A percentile compares a stretch with the other conserved stretches of the same genome.
These are phyloP conservation scores for Ctenopoma multispine DNA, from an alignment of 2,797 vertebrate species.

Conservation along the genomic window DNA sequence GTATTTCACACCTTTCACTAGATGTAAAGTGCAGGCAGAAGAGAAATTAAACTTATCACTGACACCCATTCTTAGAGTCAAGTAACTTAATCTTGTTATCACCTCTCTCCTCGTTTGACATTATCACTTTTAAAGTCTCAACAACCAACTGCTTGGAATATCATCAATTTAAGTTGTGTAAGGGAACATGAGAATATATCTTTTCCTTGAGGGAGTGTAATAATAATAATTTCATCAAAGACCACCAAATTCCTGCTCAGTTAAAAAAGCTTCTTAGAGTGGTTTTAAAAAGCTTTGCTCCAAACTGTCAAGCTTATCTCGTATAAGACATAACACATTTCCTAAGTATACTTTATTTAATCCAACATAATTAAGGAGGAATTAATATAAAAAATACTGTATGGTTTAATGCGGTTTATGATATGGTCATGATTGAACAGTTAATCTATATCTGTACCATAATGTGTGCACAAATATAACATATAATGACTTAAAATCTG, in stretches of 20 bases:
- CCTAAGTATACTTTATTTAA: not conserved
- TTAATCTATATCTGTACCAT: too few relatives aligned
- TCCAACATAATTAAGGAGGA: too few relatives aligned
- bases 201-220: not conserved
- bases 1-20: not conserved
- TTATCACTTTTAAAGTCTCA: conserved; percentile 2
- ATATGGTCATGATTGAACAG: too few relatives aligned
- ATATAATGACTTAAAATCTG: too few relatives aligned
- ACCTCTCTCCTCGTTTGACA: not conserved
- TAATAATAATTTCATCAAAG: conserved; percentile 20
- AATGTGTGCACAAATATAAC: too few relatives aligned
- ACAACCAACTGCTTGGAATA: not conserved
- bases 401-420: too few relatives aligned
- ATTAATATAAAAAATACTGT: too few relatives aligned
- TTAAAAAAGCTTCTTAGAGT: not conserved
- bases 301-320: not conserved
- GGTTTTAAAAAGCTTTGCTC: not conserved
- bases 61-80: too few relatives aligned
- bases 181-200: conserved; percentile 8
- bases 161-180: not conserved
- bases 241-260: not conserved
- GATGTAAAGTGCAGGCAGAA: too few relatives aligned
- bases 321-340: not conserved
- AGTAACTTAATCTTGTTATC: not conserved
- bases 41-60: too few relatives aligned